Evolutionary conservation across 2,113 vertebrate genomes (phyloP).

Genomic region (Lates calcarifer): DNA sequence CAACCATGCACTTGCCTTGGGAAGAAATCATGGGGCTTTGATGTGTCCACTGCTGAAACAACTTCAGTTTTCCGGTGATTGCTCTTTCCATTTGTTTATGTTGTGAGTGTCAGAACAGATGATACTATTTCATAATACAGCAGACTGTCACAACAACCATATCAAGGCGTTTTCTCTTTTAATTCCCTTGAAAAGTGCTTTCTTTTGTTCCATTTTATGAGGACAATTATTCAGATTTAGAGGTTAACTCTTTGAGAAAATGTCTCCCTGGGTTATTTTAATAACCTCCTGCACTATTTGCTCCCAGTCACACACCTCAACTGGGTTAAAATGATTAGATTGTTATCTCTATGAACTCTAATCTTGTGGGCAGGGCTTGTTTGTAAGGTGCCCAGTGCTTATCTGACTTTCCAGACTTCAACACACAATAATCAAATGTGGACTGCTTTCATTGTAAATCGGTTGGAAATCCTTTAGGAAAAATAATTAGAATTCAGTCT

Average conservation of each 20-base stretch:
- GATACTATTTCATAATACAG: not conserved
- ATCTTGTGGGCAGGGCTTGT: slow-evolving; percentile 55
- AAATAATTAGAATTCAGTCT: not conserved
- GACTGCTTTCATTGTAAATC: not conserved
- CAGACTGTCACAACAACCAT: not conserved
- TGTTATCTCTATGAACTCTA: slow-evolving; percentile 61
- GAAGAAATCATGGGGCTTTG: not conserved
- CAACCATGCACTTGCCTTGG: not conserved
- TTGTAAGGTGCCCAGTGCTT: slow-evolving; percentile 14
- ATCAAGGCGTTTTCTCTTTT: slow-evolving; percentile 1
- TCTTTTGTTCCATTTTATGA: not conserved
- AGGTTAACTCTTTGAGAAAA: too few species aligned
- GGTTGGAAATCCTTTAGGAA: not conserved
- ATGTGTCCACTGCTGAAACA: not conserved
- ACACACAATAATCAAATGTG: not conserved
- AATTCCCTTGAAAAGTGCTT: too few species aligned
- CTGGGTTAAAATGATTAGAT: slow-evolving; percentile 47
- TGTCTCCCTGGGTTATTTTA: not conserved
- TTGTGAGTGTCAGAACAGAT: not conserved
- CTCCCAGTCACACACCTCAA: slow-evolving; percentile 30
- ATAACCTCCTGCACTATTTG: slow-evolving; percentile 1
- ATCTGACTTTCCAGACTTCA: not conserved
- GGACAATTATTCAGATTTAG: too few species aligned
- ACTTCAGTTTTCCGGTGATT: not conserved
- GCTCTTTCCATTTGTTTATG: not conserved